These are phyloP conservation scores for Vireo altiloquus DNA, from an alignment of 2,113 vertebrate species.

Conservation along the genomic window DNA sequence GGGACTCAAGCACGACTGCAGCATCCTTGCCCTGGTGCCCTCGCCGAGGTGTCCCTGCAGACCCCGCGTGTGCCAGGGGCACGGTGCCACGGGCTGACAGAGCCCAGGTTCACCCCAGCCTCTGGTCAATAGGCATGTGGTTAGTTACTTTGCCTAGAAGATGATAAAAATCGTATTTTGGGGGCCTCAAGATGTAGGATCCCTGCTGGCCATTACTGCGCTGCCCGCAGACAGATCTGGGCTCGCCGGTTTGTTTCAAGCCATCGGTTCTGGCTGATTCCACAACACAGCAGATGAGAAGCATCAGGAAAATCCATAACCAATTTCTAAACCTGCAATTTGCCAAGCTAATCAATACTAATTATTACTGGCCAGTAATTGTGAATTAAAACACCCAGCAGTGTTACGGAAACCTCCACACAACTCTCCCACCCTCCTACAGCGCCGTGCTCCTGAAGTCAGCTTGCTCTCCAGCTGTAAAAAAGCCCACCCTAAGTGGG, in stretches of 20 bases:
- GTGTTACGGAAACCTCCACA: slow-evolving; percentile 24
- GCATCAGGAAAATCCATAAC: slow-evolving; percentile 57
- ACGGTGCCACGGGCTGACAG: neutral
- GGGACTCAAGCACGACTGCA: neutral
- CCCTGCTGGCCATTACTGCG: neutral
- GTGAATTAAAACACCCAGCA: slow-evolving; percentile 32
- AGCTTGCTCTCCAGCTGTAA: neutral
- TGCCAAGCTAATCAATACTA: slow-evolving; percentile 56
- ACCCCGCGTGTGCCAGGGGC: accelerated
- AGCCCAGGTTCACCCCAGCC: neutral
- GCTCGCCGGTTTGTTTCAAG: neutral
- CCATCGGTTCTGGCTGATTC: slow-evolving; percentile 30
- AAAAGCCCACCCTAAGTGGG: neutral
- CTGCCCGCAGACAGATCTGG: neutral
- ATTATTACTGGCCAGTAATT: slow-evolving; percentile 58
- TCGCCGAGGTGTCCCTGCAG: neutral
- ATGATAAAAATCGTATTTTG: neutral
- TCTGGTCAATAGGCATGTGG: neutral
- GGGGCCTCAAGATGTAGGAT: neutral
- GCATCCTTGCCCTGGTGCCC: neutral
- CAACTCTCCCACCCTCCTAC: neutral
- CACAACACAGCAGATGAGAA: neutral
- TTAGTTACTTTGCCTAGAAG: neutral
- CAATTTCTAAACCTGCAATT: slow-evolving; percentile 65
- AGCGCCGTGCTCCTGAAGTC: neutral